phyloP scores from a whole-genome alignment of 2,888 invertebrate genomes.

The Lithophane leautieri region DNA sequence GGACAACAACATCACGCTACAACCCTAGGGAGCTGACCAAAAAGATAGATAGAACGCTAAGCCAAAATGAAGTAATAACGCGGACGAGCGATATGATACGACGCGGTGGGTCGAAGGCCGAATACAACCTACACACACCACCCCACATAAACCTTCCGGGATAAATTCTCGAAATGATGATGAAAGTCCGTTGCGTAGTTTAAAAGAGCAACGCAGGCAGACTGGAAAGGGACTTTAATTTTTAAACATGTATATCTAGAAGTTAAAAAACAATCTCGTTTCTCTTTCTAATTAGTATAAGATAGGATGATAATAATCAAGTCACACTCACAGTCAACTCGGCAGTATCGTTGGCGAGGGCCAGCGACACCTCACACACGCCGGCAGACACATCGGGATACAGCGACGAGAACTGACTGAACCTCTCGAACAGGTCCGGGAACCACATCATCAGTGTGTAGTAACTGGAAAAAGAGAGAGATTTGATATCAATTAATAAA shows the following conservation, averaged over 20 bases:
- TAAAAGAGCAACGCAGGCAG: too few species aligned
- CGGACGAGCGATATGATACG: too few species aligned
- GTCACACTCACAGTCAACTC: conserved; percentile 67
- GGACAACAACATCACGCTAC: too few species aligned
- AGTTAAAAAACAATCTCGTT: neutral
- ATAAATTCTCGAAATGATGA: neutral
- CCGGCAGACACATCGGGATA: conserved; percentile 85
- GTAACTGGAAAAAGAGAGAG: conserved; percentile 79
- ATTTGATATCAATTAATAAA: neutral
- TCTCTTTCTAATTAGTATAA: neutral
- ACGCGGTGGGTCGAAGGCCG: too few species aligned
- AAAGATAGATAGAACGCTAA: too few species aligned
- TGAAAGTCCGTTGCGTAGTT: neutral
- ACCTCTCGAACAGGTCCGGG: conserved; percentile 92
- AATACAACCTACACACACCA: too few species aligned
- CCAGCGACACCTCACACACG: conserved; percentile 90
- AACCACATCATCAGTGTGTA: conserved; percentile 93
- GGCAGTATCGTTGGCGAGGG: conserved; percentile 76
- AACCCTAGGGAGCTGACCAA: too few species aligned
- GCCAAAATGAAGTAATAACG: too few species aligned
- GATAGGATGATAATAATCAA: too few species aligned
- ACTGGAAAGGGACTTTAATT: neutral
- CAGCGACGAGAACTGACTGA: conserved; percentile 87
- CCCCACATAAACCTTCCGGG: too few species aligned
- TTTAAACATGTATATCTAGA: neutral